Evolutionary conservation across 2,797 vertebrate genomes (phyloP), one percentile per base, ranked within the genome.

Genomic region (Columba guinea): DNA sequence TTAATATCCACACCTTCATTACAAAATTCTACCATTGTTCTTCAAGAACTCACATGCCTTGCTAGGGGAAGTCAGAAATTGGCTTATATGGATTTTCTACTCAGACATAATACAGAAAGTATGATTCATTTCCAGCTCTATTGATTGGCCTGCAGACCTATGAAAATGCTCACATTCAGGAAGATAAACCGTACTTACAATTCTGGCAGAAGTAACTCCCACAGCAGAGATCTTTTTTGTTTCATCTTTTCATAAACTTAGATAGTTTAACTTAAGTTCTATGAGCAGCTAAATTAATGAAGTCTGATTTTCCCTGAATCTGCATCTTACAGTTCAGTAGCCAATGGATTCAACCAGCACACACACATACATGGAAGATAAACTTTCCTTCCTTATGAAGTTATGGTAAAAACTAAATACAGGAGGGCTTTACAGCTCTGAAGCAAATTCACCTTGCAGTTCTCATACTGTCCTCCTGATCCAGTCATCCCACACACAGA

Each of bases 151-250:
- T 52, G 27, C 26, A 93, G 10, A 53, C 21, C 48, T 65, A 32
- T 59, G 70, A 94, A 93, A 93, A 90, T 58, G 65, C 49, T 86
- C 60, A 73, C 37, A 73, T 75, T 87, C 74, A 82, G 37, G 34
- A 21, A 82, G 51, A 81, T 4, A 64, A 56, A 59, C 39, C 52
- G 51, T 56, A 82, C 51, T 55, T 39, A 51, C 3, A 86, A 73
- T 44, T 76, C 3, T 3, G 30, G 41, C 32, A 74, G 49, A 80
- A 86, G 18, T 52, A 86, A 81, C 37, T 77, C 22, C 52, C 27
- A 78, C 37, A 65, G 46, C 37, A 77, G 30, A 63, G 12, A 48
- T 70, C 8, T 53, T 77, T 87, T 79, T 71, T 24, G 59, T 70
- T 23, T 84, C 15, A 35, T n/a, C 18, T 68, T 90, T 84, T 60